Evolutionary conservation across 1,140 invertebrate species (phyloP).

Genomic region (Dufourea novaeangliae): DNA sequence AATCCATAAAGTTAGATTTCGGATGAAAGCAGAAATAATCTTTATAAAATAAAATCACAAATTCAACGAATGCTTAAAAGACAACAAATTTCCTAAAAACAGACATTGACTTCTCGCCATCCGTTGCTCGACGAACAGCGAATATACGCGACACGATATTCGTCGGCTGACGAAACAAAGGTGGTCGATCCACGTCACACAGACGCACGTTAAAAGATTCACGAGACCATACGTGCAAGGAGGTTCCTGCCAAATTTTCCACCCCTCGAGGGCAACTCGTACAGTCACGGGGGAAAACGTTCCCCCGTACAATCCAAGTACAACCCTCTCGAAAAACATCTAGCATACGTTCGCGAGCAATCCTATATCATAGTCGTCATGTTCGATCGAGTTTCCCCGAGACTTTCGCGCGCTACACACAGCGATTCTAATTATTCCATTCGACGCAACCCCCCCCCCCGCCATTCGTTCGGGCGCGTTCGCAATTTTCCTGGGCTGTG

Average conservation of each 20-base stretch:
- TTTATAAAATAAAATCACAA: too few species aligned
- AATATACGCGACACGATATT: too few species aligned
- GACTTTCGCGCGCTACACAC: not conserved
- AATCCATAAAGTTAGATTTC: too few species aligned
- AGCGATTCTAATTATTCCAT: constrained; percentile 26
- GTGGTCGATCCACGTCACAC: not conserved
- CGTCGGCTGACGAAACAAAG: not conserved
- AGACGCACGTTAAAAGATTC: constrained; percentile 25
- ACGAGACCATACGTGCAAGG: not conserved
- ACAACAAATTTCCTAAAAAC: too few species aligned
- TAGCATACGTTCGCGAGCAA: not conserved
- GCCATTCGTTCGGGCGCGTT: not conserved
- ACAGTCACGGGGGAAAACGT: constrained; percentile 3
- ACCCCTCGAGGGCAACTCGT: constrained; percentile 35
- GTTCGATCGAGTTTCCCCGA: not conserved
- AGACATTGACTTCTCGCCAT: too few species aligned
- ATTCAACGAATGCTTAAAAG: too few species aligned
- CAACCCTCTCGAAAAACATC: not conserved
- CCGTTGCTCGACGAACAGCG: too few species aligned
- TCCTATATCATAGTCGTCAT: too few species aligned
- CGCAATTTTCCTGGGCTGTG: constrained; percentile 34
- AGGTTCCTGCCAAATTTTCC: constrained; percentile 42
- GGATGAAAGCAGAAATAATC: too few species aligned
- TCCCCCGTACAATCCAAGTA: not conserved
- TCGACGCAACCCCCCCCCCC: not conserved